Evolutionary conservation across 1,140 invertebrate genomes (phyloP), one percentile per base, ranked within the genome.

Genomic region (Galendromus occidentalis): DNA sequence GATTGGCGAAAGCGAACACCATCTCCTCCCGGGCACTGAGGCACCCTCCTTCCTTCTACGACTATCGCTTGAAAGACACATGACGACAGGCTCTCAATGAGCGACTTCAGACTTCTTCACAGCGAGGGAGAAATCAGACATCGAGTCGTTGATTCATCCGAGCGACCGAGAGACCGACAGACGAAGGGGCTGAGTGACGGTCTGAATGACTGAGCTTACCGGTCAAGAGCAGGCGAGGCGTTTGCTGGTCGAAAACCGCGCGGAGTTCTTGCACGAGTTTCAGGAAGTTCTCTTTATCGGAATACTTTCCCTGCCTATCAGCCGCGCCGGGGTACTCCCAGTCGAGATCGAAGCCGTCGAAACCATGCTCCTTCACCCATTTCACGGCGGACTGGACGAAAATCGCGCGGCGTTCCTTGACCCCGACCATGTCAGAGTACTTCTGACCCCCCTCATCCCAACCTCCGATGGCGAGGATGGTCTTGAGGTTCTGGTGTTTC

Each of bases 401-500:
- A 1, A 18, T 33, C 18, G 33, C 30, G 18, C 66, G 14, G 28
- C 42, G 29, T 9, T 47, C 42, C 9, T 67, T 67, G 18, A 82
- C 77, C 0, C 82, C 78, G 0, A 87, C 86, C 78, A 91, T 82
- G 22, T 81, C 78, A 0, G 87, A 90, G 74, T 90, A 91, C 72
- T 91, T 90, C 65, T 81, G 80, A 14, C 87, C 87, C 33, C 87
- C 87, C 72, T 91, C 87, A 0, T 83, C 87, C 87, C 88, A 91
- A 1, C 88, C 87, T 22, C 66, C 66, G 33, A 67, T 45, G 28
- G 66, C 66, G 12, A 67, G 42, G 4, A 67, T 66, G 28, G 64
- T 44, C 20, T 59, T 59, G 41, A 59, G 51, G 20, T 59, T 14
- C 9, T 25, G 33, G 51, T 65, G 47, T 25, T 42, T 6, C n/a